Evolutionary conservation across 2,797 vertebrate species (phyloP).

Genomic region (Cryptoprocta ferox): DNA sequence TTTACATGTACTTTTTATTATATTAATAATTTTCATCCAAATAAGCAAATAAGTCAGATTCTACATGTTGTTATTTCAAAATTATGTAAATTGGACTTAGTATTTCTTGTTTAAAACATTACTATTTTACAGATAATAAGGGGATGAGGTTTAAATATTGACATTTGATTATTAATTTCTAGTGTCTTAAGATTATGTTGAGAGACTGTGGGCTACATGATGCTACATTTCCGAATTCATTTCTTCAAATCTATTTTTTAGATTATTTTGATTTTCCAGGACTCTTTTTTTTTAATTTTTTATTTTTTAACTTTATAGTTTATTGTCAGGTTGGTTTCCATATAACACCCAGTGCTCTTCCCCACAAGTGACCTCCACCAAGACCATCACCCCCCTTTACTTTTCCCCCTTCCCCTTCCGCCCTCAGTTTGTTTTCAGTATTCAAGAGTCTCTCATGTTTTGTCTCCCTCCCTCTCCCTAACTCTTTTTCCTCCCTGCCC

Average conservation of each 20-base stretch:
- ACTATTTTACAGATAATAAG: not conserved
- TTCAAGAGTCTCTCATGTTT: too few relatives aligned
- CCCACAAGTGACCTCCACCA: too few relatives aligned
- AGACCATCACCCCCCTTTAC: too few relatives aligned
- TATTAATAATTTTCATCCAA: not conserved
- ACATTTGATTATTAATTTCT: not conserved
- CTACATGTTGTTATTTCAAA: not conserved
- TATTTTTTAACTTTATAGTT: too few relatives aligned
- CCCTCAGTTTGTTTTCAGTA: too few relatives aligned
- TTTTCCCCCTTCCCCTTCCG: too few relatives aligned
- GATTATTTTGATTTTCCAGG: not conserved
- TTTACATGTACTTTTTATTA: not conserved
- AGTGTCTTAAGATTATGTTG: not conserved
- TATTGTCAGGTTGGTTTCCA: too few relatives aligned
- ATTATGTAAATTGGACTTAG: not conserved
- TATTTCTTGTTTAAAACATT: not conserved
- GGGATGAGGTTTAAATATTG: not conserved
- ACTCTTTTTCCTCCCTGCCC: too few relatives aligned
- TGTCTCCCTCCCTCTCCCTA: too few relatives aligned
- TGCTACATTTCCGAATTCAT: not conserved
- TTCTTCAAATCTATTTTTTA: not conserved
- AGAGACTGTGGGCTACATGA: not conserved
- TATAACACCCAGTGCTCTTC: too few relatives aligned
- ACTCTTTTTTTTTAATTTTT: too few relatives aligned
- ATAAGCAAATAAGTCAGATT: not conserved